phyloP scores from a whole-genome alignment of 1,140 invertebrate species.

The Glossosoma conforme region DNA sequence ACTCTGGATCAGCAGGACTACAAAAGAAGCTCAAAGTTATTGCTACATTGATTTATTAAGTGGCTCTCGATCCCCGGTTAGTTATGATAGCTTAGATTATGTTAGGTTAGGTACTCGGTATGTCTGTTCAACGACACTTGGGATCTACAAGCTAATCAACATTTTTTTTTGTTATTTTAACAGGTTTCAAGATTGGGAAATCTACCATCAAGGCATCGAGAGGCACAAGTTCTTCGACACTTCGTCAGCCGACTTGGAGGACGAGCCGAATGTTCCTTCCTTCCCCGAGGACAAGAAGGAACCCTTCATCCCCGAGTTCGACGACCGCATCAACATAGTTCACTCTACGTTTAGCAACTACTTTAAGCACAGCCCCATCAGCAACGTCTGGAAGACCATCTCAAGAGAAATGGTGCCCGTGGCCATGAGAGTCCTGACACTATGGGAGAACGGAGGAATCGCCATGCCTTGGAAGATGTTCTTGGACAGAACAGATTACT shows the following conservation, averaged over 20 bases:
- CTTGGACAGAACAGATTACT: conserved; percentile 20
- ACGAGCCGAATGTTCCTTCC: conserved; percentile 3
- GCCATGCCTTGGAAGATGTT: conserved; percentile 28
- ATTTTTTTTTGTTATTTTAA: no score
- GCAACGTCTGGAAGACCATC: conserved; percentile 18
- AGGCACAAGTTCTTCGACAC: conserved; percentile 26
- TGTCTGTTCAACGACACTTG: no score
- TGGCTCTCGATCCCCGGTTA: no score
- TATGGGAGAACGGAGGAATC: conserved; percentile 29
- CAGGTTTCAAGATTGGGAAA: conserved; percentile 29
- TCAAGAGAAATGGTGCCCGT: conserved; percentile 17
- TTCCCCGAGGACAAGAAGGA: neutral
- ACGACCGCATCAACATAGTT: conserved; percentile 19
- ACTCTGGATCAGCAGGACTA: no score
- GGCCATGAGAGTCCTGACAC: conserved; percentile 20
- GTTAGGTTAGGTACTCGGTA: no score
- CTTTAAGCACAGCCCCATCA: conserved; percentile 27
- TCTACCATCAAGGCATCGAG: conserved; percentile 17
- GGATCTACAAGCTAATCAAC: no score
- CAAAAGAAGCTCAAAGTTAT: no score
- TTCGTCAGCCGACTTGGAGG: conserved; percentile 23
- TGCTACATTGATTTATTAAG: no score
- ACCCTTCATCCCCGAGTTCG: neutral
- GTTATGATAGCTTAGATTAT: no score
- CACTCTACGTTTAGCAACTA: conserved; percentile 28